Evolutionary conservation across 2,113 vertebrate genomes (phyloP), one percentile per base, ranked within the genome.

Genomic region (Cryptotis parvus): DNA sequence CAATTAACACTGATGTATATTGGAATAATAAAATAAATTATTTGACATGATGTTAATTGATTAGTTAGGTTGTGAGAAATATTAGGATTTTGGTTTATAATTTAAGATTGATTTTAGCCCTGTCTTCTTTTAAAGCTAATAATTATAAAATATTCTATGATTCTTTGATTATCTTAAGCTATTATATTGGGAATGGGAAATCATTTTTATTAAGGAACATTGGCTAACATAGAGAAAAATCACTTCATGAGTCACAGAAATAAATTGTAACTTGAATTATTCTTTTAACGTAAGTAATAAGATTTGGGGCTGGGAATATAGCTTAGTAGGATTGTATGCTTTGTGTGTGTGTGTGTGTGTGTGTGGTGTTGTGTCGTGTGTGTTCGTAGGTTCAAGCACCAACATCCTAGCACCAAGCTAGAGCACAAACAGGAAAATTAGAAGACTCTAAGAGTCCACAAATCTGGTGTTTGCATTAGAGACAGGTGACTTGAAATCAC

Each of bases 221-320:
- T 92, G 90, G 58, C 43, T 89, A 89, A 92, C 31, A 63, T 20
- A 29, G 4, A 74, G 52, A 66, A 39, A 61, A 35, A 58, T 63
- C 20, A 82, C 63, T 75, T 93, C 31, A 68, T 27, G 41, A 86
- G 37, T 41, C 65, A 69, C 26, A 82, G 49, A 20, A 94, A 41
- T 73, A 73, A 73, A 87, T 79, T 39, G 18, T 66, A 84, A 76
- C 37, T 73, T 92, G 72, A 80, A 81, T 83, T 85, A 68, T 76
- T 77, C 66, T 88, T 84, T 91, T 79, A 85, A 92, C 76, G 49
- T 69, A 75, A 89, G 15, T 26, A 77, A 55, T 91, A 85, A 80
- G 39, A 33, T 83, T 76, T 58, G 55, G 55, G 55, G 20, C 55
- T 24, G 22, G 20, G 20, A 58, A 58, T 58, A 58, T 58, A 58